Evolutionary conservation across 1,140 invertebrate genomes (phyloP).

Genomic region (Paracyclopina nana): DNA sequence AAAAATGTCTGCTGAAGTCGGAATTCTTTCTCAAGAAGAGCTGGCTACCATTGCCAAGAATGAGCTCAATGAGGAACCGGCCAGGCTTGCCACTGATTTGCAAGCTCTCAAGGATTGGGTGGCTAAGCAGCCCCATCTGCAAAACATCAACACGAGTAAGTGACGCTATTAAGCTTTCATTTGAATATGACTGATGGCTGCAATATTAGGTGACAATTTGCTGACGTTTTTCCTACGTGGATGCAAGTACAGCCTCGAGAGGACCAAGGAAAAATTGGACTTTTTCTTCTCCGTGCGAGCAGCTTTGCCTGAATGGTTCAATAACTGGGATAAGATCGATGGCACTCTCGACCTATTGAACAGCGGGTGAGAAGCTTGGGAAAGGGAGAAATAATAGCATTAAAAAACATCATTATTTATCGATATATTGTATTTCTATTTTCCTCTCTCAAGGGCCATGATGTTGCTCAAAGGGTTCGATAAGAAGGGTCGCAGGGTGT

Average conservation of each 20-base stretch:
- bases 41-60: constrained; percentile 30
- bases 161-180: too few relatives aligned
- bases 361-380: too few relatives aligned
- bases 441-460: too few relatives aligned
- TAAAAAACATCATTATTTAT: too few relatives aligned
- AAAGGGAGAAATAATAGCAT: too few relatives aligned
- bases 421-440: too few relatives aligned
- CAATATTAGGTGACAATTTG: constrained; percentile 36
- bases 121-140: constrained; percentile 43
- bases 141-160: constrained; percentile 3
- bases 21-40: constrained; percentile 18
- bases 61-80: constrained; percentile 46
- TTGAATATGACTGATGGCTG: too few relatives aligned
- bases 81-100: constrained; percentile 41
- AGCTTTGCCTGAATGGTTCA: constrained; percentile 59
- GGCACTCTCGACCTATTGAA: too few relatives aligned
- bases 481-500: too few relatives aligned
- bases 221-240: constrained; percentile 54
- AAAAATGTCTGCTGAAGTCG: too few relatives aligned
- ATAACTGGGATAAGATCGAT: constrained; percentile 32
- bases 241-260: constrained; percentile 59
- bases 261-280: constrained; percentile 57
- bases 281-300: constrained; percentile 54
- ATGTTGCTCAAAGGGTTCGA: too few relatives aligned
- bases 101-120: constrained; percentile 45